Evolutionary conservation across 2,888 invertebrate genomes (phyloP).

Genomic region (Eupithecia tripunctaria): DNA sequence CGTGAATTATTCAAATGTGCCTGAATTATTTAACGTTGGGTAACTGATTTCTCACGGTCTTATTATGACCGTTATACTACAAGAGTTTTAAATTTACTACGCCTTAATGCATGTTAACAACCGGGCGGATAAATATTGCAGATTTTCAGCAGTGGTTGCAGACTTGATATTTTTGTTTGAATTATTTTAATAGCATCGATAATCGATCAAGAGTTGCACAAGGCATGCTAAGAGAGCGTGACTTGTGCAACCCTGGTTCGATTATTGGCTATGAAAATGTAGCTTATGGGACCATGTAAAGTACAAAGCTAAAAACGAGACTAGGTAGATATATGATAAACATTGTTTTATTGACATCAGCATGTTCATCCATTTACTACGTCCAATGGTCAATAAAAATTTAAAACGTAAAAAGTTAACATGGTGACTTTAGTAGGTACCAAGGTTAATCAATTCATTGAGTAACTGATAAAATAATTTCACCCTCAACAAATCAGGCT

Average conservation of each 20-base stretch:
- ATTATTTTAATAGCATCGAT: background rate
- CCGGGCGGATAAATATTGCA: background rate
- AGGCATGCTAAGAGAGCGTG: too few relatives aligned
- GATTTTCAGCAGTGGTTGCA: conserved; percentile 5
- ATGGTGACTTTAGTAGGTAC: conserved; percentile 1
- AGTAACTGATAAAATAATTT: conserved; percentile 22
- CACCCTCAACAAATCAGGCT: conserved; percentile 26
- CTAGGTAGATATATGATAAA: too few relatives aligned
- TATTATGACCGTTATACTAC: conserved; percentile 33
- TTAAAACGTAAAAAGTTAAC: background rate
- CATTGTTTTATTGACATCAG: too few relatives aligned
- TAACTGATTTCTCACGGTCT: conserved; percentile 57
- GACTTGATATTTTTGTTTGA: background rate
- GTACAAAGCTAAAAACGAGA: background rate
- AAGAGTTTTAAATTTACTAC: conserved; percentile 27
- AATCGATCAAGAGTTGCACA: too few relatives aligned
- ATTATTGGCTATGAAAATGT: background rate
- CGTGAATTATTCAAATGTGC: conserved; percentile 63
- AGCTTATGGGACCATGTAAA: background rate
- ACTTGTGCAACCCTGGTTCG: background rate
- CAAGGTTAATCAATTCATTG: background rate
- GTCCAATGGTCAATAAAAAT: too few relatives aligned
- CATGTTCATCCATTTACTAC: too few relatives aligned
- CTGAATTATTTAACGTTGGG: conserved; percentile 42
- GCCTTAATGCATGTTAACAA: conserved; percentile 8